Percentiles rank a stretch among this genome's conserved stretches.
phyloP scores from a whole-genome alignment of 2,888 invertebrate genomes.

The Cartodere bifasciata region DNA sequence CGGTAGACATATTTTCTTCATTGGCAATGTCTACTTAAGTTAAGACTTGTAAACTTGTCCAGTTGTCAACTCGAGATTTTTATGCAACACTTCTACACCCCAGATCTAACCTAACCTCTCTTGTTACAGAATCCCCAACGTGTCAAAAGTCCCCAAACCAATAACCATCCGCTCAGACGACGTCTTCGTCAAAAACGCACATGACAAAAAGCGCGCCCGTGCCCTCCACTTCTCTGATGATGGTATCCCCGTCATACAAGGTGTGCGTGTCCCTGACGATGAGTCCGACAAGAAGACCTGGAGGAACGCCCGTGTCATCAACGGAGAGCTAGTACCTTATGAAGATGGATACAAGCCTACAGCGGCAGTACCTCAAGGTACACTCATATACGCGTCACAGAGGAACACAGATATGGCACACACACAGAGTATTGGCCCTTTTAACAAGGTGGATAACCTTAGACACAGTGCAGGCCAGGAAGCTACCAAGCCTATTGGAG shows the following conservation, averaged over 20 bases:
- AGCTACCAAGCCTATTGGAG: too few relatives aligned
- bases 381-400: constrained; percentile 39
- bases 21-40: too few relatives aligned
- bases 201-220: constrained; percentile 49
- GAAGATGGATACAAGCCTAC: constrained; percentile 56
- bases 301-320: constrained; percentile 80
- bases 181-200: constrained; percentile 37
- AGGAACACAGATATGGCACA: constrained; percentile 14
- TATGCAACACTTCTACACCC: too few relatives aligned
- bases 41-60: too few relatives aligned
- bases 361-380: constrained; percentile 45
- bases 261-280: constrained; percentile 72
- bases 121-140: constrained; percentile 31
- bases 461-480: too few relatives aligned
- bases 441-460: constrained; percentile 48
- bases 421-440: constrained; percentile 40
- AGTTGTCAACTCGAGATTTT: too few relatives aligned
- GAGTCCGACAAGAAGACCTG: constrained; percentile 66
- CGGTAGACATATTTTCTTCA: too few relatives aligned
- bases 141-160: constrained; percentile 59
- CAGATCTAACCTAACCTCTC: not conserved
- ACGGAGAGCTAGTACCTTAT: constrained; percentile 66
- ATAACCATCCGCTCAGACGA: constrained; percentile 55
- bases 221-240: constrained; percentile 53
- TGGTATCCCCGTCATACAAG: constrained; percentile 70